phyloP scores from a whole-genome alignment of 2,888 invertebrate species.

The Hemithea aestivaria region DNA sequence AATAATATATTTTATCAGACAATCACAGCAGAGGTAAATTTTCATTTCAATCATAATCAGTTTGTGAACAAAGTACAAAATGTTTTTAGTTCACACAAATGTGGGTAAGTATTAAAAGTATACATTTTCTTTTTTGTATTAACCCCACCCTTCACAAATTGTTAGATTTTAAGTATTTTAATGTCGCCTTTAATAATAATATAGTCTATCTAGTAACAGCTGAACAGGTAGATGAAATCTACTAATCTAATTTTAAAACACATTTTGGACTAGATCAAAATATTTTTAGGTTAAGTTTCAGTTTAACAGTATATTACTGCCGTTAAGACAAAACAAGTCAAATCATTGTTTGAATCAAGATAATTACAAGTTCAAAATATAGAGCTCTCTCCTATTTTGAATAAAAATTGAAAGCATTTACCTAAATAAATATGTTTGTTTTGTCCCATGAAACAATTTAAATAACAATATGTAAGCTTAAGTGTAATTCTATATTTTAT shows the following conservation, averaged over 20 bases:
- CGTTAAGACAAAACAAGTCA: slow-evolving; percentile 20
- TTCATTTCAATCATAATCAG: neutral
- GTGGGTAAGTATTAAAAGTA: slow-evolving; percentile 64
- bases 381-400: slow-evolving; percentile 40
- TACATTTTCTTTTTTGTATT: slow-evolving; percentile 39
- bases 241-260: slow-evolving; percentile 43
- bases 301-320: slow-evolving; percentile 40
- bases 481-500: slow-evolving; percentile 26
- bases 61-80: slow-evolving; percentile 51
- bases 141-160: slow-evolving; percentile 48
- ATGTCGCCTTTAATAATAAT: slow-evolving; percentile 41
- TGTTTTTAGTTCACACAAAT: slow-evolving; percentile 26
- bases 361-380: slow-evolving; percentile 67
- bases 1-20: slow-evolving; percentile 23
- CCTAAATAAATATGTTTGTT: slow-evolving; percentile 22
- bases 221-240: slow-evolving; percentile 66
- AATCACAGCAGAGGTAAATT: slow-evolving; percentile 3
- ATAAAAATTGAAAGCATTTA: slow-evolving; percentile 26
- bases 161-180: slow-evolving; percentile 49
- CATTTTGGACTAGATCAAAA: slow-evolving; percentile 50
- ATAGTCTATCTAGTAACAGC: slow-evolving; percentile 37
- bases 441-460: slow-evolving; percentile 2
- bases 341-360: slow-evolving; percentile 24
- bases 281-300: slow-evolving; percentile 55
- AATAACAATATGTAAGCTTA: slow-evolving; percentile 8